Evolutionary conservation across 1,140 invertebrate genomes (phyloP), one percentile per base, ranked within the genome.

Genomic region (Babylonia areolata): DNA sequence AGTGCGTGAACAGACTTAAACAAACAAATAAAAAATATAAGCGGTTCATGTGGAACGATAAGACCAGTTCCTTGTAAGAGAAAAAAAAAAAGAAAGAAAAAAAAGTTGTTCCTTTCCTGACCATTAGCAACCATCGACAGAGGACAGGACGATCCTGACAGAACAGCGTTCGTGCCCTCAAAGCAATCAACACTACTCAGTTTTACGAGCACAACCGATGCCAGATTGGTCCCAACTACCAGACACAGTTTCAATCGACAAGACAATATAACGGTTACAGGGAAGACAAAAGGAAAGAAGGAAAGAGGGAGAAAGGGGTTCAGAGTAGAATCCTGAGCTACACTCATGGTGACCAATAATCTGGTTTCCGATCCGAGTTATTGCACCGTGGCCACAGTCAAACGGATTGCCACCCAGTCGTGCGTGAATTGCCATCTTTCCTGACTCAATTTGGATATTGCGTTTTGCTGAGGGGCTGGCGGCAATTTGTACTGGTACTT

Each of bases 371-470:
- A 77, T 40, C 75, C 33, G 35, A 77, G 75, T 77, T 77, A 77
- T 77, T 77, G 75, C 75, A 77, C 75, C 75, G 37, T 77, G 75
- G 75, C 75, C 37, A 40, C 37, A 15, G 75, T 77, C 75, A 77
- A 77, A 77, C 75, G 75, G 75, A 77, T 77, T 77, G 75, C 75
- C 75, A 40, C 17, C 75, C 40, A 77, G 35, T 40, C 75, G 33
- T 77, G 75, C 75, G 75, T 77, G 75, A 77, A 77, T 39, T 37
- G 75, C 75, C 37, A 77, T 77, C 75, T 39, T 77, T 77, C 75
- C 75, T 77, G 75, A 77, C 75, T 77, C 75, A 77, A 77, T 77
- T 77, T 77, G 75, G 20, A 28, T 77, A 77, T 77, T 77, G 75
- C 75, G 75, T 77, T 77, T 77, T 77, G 75, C 75, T 37, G 17